phyloP scores from a whole-genome alignment of 2,888 invertebrate species.

The Ramazzottius varieornatus region DNA sequence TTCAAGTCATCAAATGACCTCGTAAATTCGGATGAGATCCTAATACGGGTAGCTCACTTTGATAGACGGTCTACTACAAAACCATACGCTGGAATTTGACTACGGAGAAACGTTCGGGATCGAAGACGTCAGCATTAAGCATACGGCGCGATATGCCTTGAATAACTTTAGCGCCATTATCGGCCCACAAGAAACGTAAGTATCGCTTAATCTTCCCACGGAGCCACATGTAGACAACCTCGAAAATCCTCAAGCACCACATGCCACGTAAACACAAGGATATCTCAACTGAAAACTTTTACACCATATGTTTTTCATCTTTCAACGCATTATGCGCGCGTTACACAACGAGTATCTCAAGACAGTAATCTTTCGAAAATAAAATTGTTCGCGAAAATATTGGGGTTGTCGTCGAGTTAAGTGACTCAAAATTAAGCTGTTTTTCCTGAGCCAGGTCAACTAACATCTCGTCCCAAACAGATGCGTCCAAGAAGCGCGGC shows the following conservation, averaged over 20 bases:
- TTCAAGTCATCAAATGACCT: no score
- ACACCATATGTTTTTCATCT: no score
- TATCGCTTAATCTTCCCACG: not conserved
- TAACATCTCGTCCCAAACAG: not conserved
- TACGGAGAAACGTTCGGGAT: conserved; percentile 73
- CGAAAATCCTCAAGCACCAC: not conserved
- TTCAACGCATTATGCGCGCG: no score
- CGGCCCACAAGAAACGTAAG: conserved; percentile 58
- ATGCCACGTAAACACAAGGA: no score
- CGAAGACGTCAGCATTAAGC: conserved; percentile 54
- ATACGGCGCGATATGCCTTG: conserved; percentile 57
- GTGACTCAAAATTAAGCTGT: no score
- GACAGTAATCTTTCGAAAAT: no score
- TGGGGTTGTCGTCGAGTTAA: no score
- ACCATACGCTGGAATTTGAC: conserved; percentile 46
- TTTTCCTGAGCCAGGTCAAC: not conserved
- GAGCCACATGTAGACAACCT: not conserved
- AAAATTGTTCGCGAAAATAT: no score
- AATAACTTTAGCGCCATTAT: conserved; percentile 60
- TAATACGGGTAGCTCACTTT: no score
- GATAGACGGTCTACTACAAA: conserved; percentile 23
- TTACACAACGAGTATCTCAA: no score
- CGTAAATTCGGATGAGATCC: no score
- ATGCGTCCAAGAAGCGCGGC: conserved; percentile 62
- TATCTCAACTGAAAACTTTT: no score